phyloP scores from a whole-genome alignment of 2,888 invertebrate genomes.

The Morpho achilles region DNA sequence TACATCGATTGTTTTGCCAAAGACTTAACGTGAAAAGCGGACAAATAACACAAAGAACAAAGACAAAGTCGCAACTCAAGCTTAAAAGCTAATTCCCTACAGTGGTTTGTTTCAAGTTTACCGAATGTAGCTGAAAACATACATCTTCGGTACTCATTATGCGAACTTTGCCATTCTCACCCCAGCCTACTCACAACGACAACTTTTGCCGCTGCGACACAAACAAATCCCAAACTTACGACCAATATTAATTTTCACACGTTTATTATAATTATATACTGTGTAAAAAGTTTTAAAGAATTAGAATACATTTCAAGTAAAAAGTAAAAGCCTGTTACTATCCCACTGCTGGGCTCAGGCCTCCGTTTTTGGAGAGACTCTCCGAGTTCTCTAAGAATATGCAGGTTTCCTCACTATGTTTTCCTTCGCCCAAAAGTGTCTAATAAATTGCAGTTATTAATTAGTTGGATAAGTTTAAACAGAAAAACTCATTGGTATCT shows the following conservation, averaged over 20 bases:
- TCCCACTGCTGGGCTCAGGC: too few relatives aligned
- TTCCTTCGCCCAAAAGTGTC: too few relatives aligned
- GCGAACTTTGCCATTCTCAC: slow-evolving; percentile 62
- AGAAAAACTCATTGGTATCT: too few relatives aligned
- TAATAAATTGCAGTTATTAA: too few relatives aligned
- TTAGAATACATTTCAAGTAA: too few relatives aligned
- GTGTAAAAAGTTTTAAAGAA: neutral
- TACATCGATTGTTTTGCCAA: too few relatives aligned
- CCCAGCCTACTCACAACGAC: slow-evolving; percentile 42
- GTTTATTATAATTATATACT: slow-evolving; percentile 5
- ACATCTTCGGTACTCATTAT: slow-evolving; percentile 70
- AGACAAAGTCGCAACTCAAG: slow-evolving; percentile 38
- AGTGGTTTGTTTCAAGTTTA: slow-evolving; percentile 61
- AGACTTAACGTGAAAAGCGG: neutral
- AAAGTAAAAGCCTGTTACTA: too few relatives aligned
- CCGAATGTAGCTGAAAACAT: slow-evolving; percentile 45
- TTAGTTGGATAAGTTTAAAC: too few relatives aligned
- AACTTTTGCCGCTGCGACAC: slow-evolving; percentile 58
- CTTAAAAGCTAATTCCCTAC: slow-evolving; percentile 34
- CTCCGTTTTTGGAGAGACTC: too few relatives aligned
- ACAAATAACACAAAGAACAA: slow-evolving; percentile 8
- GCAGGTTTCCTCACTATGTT: too few relatives aligned
- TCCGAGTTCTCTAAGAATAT: too few relatives aligned
- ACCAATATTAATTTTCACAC: slow-evolving; percentile 49
- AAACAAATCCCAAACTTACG: slow-evolving; percentile 70